phyloP scores from a whole-genome alignment of 1,140 invertebrate genomes.

The Oscheius sp. region DNA sequence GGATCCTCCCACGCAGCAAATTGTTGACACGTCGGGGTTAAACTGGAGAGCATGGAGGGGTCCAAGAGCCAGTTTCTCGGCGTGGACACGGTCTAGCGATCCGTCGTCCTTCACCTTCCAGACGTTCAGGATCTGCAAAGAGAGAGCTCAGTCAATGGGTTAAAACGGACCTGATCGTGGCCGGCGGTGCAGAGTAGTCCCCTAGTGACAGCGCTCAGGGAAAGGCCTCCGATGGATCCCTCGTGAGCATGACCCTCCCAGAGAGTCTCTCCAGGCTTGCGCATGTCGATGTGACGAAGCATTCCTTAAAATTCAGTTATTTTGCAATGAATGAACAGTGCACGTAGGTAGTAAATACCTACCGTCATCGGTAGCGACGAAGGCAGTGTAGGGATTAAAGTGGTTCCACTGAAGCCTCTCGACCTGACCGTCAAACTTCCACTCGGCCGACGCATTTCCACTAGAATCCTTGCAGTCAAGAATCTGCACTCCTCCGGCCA shows the following conservation, averaged over 20 bases:
- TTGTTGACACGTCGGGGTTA: conserved; percentile 29
- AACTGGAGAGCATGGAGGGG: conserved; percentile 27
- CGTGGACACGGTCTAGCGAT: conserved; percentile 19
- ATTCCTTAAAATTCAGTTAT: conserved; percentile 31
- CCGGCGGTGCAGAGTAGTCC: conserved; percentile 47
- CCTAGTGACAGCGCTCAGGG: conserved; percentile 39
- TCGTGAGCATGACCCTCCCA: conserved; percentile 78
- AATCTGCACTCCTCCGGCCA: conserved; percentile 66
- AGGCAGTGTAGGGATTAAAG: conserved; percentile 72
- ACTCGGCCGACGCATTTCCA: conserved; percentile 73
- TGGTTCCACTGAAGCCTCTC: conserved; percentile 84
- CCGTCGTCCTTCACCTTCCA: conserved; percentile 34
- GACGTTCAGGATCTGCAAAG: conserved; percentile 26
- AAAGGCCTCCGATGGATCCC: conserved; percentile 64
- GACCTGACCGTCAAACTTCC: conserved; percentile 73
- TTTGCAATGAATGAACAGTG: conserved; percentile 3
- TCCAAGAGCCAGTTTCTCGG: conserved; percentile 33
- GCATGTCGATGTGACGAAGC: conserved; percentile 73
- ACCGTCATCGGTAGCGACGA: conserved; percentile 64
- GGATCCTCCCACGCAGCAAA: conserved; percentile 32
- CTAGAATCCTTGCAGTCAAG: conserved; percentile 65
- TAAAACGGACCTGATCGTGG: conserved; percentile 41
- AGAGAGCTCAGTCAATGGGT: neutral
- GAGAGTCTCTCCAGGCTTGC: conserved; percentile 70
- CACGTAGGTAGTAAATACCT: neutral